A percentile compares a stretch with the other conserved stretches of the same genome.
Conservation (phyloP, 2,113 vertebrate genomes). For the Ivindomyrus marchei region DNA sequence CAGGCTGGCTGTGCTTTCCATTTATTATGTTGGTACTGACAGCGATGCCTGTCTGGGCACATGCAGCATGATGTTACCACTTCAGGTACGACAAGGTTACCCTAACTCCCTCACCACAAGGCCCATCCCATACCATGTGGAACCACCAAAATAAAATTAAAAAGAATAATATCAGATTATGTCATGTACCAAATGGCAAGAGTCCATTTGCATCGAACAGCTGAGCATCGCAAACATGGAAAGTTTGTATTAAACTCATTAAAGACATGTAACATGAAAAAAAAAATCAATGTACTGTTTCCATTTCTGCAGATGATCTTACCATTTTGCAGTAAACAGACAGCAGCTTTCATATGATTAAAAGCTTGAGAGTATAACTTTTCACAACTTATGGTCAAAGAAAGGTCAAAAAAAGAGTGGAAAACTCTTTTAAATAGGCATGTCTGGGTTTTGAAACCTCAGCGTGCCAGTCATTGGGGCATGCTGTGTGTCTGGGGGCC, state of each 20-base stretch:
- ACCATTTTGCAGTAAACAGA: not conserved
- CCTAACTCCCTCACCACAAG: not conserved
- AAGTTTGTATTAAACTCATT: conserved; percentile 15
- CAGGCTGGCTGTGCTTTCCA: not conserved
- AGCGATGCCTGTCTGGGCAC: not conserved
- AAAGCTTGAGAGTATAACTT: not conserved
- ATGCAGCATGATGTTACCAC: not conserved
- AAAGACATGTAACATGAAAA: conserved; percentile 14
- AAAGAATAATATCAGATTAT: conserved; percentile 3
- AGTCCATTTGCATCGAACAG: conserved; percentile 16
- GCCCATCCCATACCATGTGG: not conserved
- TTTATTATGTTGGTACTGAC: not conserved
- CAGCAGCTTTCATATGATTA: not conserved
- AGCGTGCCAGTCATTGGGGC: not conserved
- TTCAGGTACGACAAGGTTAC: not conserved
- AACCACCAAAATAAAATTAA: not conserved
- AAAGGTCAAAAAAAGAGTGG: not conserved
- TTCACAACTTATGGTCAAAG: not conserved
- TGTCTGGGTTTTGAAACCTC: not conserved
- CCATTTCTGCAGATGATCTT: conserved; percentile 7
- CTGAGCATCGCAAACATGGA: not conserved
- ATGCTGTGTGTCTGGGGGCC: not conserved
- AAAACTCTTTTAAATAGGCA: not conserved
- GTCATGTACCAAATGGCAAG: not conserved
- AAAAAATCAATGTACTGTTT: conserved; percentile 16